Percentiles rank a stretch among this genome's conserved stretches.
Conservation (phyloP, 1,140 invertebrate genomes). For the Cepaea nemoralis region DNA sequence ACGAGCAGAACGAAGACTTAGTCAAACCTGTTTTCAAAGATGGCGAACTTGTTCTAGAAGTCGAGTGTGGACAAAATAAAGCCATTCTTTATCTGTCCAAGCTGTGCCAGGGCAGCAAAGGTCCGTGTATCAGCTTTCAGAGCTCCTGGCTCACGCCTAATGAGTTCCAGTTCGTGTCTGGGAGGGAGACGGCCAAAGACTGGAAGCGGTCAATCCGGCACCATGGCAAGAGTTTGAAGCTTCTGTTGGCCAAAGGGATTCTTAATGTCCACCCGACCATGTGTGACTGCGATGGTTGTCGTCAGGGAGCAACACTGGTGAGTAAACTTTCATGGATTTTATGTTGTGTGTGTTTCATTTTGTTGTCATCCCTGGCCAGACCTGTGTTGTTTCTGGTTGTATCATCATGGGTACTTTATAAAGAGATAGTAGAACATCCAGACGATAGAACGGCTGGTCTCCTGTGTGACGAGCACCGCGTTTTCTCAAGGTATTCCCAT, state of each 20-base stretch:
- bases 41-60: slow-evolving; percentile 71
- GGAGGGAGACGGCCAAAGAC: slow-evolving; percentile 74
- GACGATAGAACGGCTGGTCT: no score
- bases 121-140: slow-evolving; percentile 72
- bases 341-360: no score
- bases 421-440: no score
- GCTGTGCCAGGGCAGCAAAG: slow-evolving; percentile 73
- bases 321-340: slow-evolving; percentile 43
- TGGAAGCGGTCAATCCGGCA: slow-evolving; percentile 75
- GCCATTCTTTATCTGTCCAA: slow-evolving; percentile 70
- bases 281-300: slow-evolving; percentile 71
- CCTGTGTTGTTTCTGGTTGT: no score
- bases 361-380: no score
- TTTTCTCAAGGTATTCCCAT: no score
- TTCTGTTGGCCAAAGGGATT: slow-evolving; percentile 74
- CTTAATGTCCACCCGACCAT: slow-evolving; percentile 71
- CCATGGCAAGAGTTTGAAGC: slow-evolving; percentile 74
- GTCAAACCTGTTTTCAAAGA: slow-evolving; percentile 68
- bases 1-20: slow-evolving; percentile 62
- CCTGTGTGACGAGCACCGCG: no score
- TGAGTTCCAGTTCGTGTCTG: slow-evolving; percentile 74
- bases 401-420: no score
- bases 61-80: slow-evolving; percentile 72
- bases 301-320: slow-evolving; percentile 56
- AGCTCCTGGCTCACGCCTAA: slow-evolving; percentile 74